Conservation (phyloP, 2,888 invertebrate genomes). For the Falcaria lacertinaria region DNA sequence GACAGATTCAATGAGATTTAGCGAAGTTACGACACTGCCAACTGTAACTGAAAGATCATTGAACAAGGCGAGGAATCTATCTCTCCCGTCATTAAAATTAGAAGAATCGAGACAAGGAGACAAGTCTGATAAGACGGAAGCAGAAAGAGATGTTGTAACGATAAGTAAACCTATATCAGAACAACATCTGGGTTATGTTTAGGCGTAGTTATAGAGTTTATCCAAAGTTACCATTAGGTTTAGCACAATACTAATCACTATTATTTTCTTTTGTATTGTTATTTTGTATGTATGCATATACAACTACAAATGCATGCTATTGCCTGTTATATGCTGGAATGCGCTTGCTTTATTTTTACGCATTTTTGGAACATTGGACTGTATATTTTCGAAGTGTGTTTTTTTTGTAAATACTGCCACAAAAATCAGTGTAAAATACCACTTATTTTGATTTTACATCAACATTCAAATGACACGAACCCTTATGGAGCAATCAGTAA, state of each 20-base stretch:
- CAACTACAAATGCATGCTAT: constrained; percentile 18
- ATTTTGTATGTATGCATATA: constrained; percentile 37
- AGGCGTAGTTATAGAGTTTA: constrained; percentile 20
- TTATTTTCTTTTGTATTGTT: constrained; percentile 21
- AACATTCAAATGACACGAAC: constrained; percentile 29
- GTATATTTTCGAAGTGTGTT: constrained; percentile 23
- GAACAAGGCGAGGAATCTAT: constrained; percentile 59
- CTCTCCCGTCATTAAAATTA: constrained; percentile 66
- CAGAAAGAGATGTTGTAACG: constrained; percentile 51
- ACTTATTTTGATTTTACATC: constrained; percentile 38
- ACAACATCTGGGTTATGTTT: constrained; percentile 80
- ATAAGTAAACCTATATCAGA: constrained; percentile 70
- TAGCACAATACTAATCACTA: constrained; percentile 33
- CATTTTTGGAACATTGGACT: constrained; percentile 12
- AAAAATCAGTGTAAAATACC: constrained; percentile 59
- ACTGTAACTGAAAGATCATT: constrained; percentile 54
- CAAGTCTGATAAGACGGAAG: constrained; percentile 42
- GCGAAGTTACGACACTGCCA: constrained; percentile 58
- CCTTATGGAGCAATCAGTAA: too few species aligned
- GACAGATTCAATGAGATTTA: constrained; percentile 44
- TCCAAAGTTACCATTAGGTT: constrained; percentile 35
- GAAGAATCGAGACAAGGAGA: constrained; percentile 53
- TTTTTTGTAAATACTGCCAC: constrained; percentile 42
- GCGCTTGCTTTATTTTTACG: constrained; percentile 18
- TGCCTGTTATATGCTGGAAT: constrained; percentile 22